Evolutionary conservation across 2,888 invertebrate species (phyloP).

Genomic region (Drosophila acutilabella): DNA sequence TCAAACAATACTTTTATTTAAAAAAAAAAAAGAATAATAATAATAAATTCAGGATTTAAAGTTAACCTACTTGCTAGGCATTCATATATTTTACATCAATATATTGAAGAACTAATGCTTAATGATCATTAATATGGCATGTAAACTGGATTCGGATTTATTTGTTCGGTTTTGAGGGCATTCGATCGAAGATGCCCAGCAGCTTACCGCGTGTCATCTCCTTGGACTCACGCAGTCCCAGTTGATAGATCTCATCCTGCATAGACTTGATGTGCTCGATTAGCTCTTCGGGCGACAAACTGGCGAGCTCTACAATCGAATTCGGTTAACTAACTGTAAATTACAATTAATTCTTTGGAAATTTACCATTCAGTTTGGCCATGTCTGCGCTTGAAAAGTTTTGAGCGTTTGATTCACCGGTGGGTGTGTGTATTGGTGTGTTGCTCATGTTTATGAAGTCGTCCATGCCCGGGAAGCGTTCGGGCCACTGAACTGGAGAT

Average conservation of each 20-base stretch:
- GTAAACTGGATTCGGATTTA: slow-evolving; percentile 3
- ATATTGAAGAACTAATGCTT: slow-evolving; percentile 6
- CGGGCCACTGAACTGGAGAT: slow-evolving; percentile 98
- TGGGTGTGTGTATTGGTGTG: slow-evolving; percentile 85
- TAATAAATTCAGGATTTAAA: slow-evolving; percentile 20
- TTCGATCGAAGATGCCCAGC: slow-evolving; percentile 91
- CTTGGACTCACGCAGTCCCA: slow-evolving; percentile 97
- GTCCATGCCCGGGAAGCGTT: slow-evolving; percentile 96
- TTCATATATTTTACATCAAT: slow-evolving; percentile 2
- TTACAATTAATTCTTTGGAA: no score
- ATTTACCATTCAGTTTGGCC: slow-evolving; percentile 92
- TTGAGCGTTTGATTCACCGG: slow-evolving; percentile 88
- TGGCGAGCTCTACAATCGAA: slow-evolving; percentile 87
- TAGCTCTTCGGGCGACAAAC: slow-evolving; percentile 92
- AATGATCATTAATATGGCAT: slow-evolving; percentile 34
- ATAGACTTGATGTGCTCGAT: slow-evolving; percentile 97
- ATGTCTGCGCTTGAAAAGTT: slow-evolving; percentile 91
- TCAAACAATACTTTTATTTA: slow-evolving; percentile 25
- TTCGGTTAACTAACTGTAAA: background rate
- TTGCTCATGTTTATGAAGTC: slow-evolving; percentile 92
- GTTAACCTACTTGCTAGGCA: slow-evolving; percentile 21
- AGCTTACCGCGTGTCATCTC: slow-evolving; percentile 98
- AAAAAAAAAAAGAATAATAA: slow-evolving; percentile 19
- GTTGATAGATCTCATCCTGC: slow-evolving; percentile 96
- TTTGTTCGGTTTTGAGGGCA: slow-evolving; percentile 28